phyloP scores from a whole-genome alignment of 30 jellyfish, hydroid and myxozoan species.

The Hydractinia echinata region DNA sequence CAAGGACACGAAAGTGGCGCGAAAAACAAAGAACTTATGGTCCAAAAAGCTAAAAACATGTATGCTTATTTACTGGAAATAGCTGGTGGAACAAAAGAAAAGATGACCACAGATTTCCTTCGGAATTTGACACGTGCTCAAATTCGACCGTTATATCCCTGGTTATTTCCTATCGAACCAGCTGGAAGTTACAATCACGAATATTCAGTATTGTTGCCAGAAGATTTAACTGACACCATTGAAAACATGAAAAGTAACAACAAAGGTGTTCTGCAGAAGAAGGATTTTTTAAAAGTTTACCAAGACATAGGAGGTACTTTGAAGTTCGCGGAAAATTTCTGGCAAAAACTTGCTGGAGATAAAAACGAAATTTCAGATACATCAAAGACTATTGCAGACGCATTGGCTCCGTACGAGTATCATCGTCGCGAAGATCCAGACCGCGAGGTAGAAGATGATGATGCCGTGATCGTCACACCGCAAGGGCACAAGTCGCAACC shows the following conservation, averaged over 20 bases:
- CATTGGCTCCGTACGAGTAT: slow-evolving; percentile 11
- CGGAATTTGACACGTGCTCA: slow-evolving; percentile 33
- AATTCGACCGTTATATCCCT: slow-evolving; percentile 33
- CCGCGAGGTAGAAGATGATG: slow-evolving; percentile 28
- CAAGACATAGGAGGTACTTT: slow-evolving; percentile 45
- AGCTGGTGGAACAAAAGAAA: slow-evolving; percentile 13
- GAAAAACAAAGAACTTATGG: background rate
- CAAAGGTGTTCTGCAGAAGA: slow-evolving; percentile 44
- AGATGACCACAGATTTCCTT: slow-evolving; percentile 12
- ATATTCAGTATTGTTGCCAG: slow-evolving; percentile 32
- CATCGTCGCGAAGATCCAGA: slow-evolving; percentile 25
- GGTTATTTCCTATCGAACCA: slow-evolving; percentile 50
- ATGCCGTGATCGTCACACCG: slow-evolving; percentile 38
- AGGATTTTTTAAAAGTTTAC: slow-evolving; percentile 29
- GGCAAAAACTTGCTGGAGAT: slow-evolving; percentile 29
- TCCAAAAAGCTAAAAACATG: slow-evolving; percentile 29
- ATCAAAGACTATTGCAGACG: slow-evolving; percentile 9
- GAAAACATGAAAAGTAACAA: slow-evolving; percentile 22
- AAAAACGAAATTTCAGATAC: slow-evolving; percentile 27
- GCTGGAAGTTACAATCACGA: slow-evolving; percentile 54
- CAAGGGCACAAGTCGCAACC: slow-evolving; percentile 24
- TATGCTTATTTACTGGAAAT: slow-evolving; percentile 22
- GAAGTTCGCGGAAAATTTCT: slow-evolving; percentile 33
- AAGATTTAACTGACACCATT: slow-evolving; percentile 33
- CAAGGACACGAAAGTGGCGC: background rate